Percentiles rank a stretch among this genome's conserved stretches.
Conservation (phyloP, 2,888 invertebrate species). For the Colostygia pectinataria region DNA sequence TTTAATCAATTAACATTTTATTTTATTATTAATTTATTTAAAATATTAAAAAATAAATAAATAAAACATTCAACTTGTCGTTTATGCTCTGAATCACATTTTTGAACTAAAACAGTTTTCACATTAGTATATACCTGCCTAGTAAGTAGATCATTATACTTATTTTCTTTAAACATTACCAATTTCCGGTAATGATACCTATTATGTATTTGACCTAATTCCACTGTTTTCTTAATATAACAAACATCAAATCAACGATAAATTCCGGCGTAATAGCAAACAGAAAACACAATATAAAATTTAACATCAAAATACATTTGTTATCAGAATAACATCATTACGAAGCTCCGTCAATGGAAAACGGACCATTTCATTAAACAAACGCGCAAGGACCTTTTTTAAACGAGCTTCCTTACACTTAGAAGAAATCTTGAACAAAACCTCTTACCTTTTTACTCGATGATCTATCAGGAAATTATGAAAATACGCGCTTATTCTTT, state of each 20-base stretch:
- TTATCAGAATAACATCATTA: constrained; percentile 40
- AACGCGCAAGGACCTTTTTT: constrained; percentile 36
- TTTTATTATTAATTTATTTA: no score
- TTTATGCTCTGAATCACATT: no score
- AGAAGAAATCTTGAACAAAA: constrained; percentile 34
- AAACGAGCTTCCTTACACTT: constrained; percentile 30
- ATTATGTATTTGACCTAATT: no score
- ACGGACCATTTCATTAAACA: constrained; percentile 45
- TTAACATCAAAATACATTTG: constrained; percentile 25
- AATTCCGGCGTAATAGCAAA: not conserved
- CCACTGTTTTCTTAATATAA: no score
- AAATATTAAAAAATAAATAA: no score
- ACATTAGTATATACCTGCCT: no score
- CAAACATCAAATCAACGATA: not conserved
- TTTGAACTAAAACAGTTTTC: no score
- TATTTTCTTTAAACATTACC: no score
- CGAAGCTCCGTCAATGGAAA: constrained; percentile 37
- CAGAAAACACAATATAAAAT: constrained; percentile 7
- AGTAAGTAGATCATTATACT: no score
- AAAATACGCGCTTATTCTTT: not conserved
- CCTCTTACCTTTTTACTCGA: constrained; percentile 34
- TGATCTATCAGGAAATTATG: constrained; percentile 16
- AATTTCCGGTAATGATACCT: no score
- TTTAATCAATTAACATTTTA: no score
- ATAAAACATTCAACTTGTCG: no score